A percentile compares a stretch with the other conserved stretches of the same genome.
Evolutionary conservation across 2,888 invertebrate species (phyloP).

Genomic region (Mantis religiosa): DNA sequence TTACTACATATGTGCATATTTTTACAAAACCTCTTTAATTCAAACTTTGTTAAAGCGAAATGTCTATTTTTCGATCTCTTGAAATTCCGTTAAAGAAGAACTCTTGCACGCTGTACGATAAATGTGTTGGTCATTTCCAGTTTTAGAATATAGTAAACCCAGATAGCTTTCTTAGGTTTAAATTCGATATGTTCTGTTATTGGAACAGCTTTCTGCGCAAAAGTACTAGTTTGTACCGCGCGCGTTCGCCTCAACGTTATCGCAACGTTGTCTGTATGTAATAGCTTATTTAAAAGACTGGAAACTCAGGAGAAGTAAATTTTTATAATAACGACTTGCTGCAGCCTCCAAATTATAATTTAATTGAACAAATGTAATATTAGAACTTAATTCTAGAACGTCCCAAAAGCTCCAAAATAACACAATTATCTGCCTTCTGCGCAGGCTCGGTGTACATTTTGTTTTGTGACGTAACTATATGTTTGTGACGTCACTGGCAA

Average conservation of each 20-base stretch:
- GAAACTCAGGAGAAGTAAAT: background rate
- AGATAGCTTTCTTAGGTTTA: too few species aligned
- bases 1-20: too few species aligned
- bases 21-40: too few species aligned
- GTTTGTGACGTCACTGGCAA: background rate
- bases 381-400: background rate
- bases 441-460: background rate
- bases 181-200: too few species aligned
- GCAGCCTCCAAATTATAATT: background rate
- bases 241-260: background rate
- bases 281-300: background rate
- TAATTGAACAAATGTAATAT: background rate
- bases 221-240: background rate
- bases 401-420: background rate
- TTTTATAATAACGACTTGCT: background rate
- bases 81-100: too few species aligned
- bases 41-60: too few species aligned
- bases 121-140: too few species aligned
- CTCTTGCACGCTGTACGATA: too few species aligned
- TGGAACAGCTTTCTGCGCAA: too few species aligned
- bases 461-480: background rate
- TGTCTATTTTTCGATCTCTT: too few species aligned
- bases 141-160: too few species aligned
- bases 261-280: background rate
- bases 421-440: background rate